phyloP scores from a whole-genome alignment of 2,888 invertebrate genomes.

The Tetheella fluctuosa region DNA sequence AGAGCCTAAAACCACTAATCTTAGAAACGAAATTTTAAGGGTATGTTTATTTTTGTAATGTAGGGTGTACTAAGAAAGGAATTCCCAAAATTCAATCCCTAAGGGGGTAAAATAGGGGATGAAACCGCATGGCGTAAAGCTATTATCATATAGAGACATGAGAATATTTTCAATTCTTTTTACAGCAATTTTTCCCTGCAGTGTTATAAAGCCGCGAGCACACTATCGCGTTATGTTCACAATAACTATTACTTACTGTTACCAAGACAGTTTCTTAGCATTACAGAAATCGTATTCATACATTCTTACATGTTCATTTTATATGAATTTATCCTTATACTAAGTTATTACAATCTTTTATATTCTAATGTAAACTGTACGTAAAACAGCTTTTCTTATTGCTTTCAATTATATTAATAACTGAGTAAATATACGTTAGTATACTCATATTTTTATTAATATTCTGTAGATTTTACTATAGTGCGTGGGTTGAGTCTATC shows the following conservation, averaged over 20 bases:
- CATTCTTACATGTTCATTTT: conserved; percentile 33
- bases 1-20: too few species aligned
- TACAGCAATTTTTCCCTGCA: neutral
- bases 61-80: too few species aligned
- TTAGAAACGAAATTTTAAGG: too few species aligned
- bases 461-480: neutral
- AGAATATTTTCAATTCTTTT: neutral
- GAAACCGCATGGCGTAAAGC: too few species aligned
- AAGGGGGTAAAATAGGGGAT: too few species aligned
- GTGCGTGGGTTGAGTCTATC: neutral
- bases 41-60: too few species aligned
- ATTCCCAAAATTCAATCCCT: too few species aligned
- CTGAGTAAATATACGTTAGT: neutral
- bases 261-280: conserved; percentile 21
- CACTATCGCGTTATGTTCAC: conserved; percentile 17
- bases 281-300: conserved; percentile 21
- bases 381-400: neutral
- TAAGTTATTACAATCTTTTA: conserved; percentile 34
- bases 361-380: conserved; percentile 32
- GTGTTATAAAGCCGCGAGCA: conserved; percentile 11
- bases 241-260: conserved; percentile 24
- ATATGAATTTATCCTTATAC: conserved; percentile 26
- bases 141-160: too few species aligned
- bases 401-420: neutral
- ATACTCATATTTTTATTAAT: neutral